Evolutionary conservation across 2,888 invertebrate species (phyloP).

Genomic region (Lamellibrachia satsuma): DNA sequence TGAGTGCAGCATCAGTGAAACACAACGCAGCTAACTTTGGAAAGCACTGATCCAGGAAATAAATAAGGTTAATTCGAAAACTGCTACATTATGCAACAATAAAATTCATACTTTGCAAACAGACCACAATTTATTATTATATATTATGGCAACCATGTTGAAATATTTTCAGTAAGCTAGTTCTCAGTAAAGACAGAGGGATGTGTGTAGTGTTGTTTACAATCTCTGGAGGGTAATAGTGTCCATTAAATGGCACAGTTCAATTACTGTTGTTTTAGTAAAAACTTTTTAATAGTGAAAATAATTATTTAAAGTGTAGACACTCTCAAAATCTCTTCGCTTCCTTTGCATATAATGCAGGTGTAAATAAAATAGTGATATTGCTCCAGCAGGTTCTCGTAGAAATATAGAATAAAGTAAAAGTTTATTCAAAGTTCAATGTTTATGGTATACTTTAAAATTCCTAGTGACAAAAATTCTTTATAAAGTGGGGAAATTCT

Average conservation of each 20-base stretch:
- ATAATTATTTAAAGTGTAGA: neutral
- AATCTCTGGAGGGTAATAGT: neutral
- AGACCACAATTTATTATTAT: neutral
- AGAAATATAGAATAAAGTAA: neutral
- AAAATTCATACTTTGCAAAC: neutral
- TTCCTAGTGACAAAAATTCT: neutral
- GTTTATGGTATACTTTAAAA: neutral
- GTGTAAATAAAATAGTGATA: neutral
- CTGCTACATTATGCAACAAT: neutral
- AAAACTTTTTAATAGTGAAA: neutral
- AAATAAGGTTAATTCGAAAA: neutral
- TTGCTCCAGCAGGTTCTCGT: neutral
- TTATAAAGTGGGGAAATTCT: neutral
- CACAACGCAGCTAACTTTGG: neutral
- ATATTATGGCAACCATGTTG: neutral
- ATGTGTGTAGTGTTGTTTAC: neutral
- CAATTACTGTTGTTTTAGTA: neutral
- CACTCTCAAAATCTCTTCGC: neutral
- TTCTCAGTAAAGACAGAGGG: neutral
- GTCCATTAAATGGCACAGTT: neutral
- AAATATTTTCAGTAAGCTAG: neutral
- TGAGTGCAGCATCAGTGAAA: neutral
- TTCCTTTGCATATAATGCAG: neutral
- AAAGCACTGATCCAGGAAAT: neutral
- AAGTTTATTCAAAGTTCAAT: neutral